Conservation (phyloP, 1,140 invertebrate genomes). For the Lanistes nyassanus region DNA sequence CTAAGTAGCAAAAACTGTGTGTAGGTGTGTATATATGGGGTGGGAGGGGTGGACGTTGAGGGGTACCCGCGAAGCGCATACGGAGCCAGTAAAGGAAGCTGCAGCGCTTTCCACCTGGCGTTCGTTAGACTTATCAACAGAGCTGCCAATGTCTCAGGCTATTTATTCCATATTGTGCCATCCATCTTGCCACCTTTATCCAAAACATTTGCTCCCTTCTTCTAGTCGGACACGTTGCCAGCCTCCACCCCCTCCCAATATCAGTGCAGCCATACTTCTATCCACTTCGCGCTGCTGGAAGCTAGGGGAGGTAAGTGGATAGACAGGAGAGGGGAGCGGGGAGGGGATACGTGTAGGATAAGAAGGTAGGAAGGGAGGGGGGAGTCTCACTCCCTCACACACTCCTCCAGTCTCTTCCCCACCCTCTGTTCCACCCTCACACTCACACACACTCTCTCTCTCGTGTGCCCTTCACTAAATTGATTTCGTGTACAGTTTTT, state of each 20-base stretch:
- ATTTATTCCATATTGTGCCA: constrained; percentile 24
- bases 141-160: constrained; percentile 14
- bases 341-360: no score
- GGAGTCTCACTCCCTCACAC: constrained; percentile 3
- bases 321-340: no score
- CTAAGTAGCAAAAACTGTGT: no score
- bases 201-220: constrained; percentile 2
- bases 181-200: constrained; percentile 20
- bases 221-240: background rate
- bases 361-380: no score
- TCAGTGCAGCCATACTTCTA: no score
- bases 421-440: background rate
- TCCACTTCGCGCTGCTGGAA: no score
- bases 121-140: constrained; percentile 14
- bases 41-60: no score
- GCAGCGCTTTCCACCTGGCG: background rate
- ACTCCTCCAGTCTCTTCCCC: background rate
- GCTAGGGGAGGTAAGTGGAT: no score
- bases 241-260: background rate
- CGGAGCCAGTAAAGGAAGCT: background rate
- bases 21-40: no score
- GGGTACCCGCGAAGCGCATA: background rate
- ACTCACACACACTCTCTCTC: constrained; percentile 8
- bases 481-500: no score
- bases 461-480: background rate